Evolutionary conservation across 2,113 vertebrate species (phyloP).

Genomic region (Platysternon megacephalum): DNA sequence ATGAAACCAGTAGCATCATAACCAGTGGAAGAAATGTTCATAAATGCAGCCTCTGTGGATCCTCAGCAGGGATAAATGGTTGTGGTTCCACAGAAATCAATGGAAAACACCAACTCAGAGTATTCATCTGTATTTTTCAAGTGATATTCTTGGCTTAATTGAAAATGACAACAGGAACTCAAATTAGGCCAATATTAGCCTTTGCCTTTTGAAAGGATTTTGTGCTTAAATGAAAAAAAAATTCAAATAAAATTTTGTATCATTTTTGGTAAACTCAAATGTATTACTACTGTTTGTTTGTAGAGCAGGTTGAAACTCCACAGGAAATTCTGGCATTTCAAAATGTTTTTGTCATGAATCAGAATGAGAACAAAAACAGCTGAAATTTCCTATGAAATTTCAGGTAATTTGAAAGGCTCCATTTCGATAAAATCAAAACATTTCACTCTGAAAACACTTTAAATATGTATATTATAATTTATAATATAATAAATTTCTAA

Average conservation of each 20-base stretch:
- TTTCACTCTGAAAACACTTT: background rate
- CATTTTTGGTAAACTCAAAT: background rate
- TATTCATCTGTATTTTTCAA: background rate
- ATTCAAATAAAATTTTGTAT: too few relatives aligned
- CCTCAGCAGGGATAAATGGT: background rate
- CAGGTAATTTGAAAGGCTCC: background rate
- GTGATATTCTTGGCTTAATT: background rate
- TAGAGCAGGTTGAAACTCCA: background rate
- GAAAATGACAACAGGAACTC: background rate
- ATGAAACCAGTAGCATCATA: background rate
- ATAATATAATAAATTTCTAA: background rate
- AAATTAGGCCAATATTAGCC: background rate
- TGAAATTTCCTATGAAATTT: background rate
- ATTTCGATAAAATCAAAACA: background rate
- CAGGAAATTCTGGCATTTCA: background rate
- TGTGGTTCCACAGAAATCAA: background rate
- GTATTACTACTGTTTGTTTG: background rate
- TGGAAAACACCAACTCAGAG: background rate
- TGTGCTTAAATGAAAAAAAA: background rate
- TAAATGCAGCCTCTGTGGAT: background rate
- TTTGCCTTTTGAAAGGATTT: background rate
- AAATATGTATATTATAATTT: background rate
- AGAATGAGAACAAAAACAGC: background rate
- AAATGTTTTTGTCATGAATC: background rate
- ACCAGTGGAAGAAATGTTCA: background rate